These are phyloP conservation scores for Idaea straminata DNA, from an alignment of 2,888 invertebrate genomes.

Conservation along the genomic window DNA sequence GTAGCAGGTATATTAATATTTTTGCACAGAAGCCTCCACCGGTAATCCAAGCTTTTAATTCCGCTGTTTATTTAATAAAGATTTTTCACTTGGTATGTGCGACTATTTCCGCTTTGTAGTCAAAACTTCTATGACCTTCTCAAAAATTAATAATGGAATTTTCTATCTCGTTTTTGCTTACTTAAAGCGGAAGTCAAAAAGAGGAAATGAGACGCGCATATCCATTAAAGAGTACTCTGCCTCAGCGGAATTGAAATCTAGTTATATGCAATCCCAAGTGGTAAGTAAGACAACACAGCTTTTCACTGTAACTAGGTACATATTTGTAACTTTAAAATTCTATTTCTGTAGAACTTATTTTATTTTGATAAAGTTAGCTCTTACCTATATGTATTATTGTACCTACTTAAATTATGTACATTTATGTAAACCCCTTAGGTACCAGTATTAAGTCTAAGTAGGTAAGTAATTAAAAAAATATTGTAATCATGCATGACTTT, in stretches of 20 bases:
- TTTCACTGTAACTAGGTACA: background rate
- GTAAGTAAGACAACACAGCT: slow-evolving; percentile 3
- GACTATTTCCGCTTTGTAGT: slow-evolving; percentile 2
- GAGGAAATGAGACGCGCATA: slow-evolving; percentile 6
- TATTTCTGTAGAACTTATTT: background rate
- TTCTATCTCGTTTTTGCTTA: slow-evolving; percentile 4
- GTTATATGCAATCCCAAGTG: slow-evolving; percentile 4
- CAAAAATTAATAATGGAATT: slow-evolving; percentile 1
- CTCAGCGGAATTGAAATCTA: slow-evolving; percentile 6
- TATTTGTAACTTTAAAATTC: background rate
- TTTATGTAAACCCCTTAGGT: background rate
- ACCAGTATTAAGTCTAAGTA: background rate
- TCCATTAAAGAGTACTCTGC: slow-evolving; percentile 3
- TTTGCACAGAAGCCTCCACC: slow-evolving; percentile 1
- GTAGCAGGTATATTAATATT: background rate
- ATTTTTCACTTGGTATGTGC: slow-evolving; percentile 2
- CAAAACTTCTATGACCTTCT: background rate
- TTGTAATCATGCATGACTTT: background rate
- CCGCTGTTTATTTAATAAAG: slow-evolving; percentile 3
- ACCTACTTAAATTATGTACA: too few species aligned
- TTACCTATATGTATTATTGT: background rate
- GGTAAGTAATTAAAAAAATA: background rate
- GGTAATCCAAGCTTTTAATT: slow-evolving; percentile 2
- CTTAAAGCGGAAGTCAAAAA: slow-evolving; percentile 3
- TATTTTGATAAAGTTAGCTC: background rate